These are phyloP conservation scores for Xiphophorus couchianus DNA, from an alignment of 2,113 vertebrate genomes.

Conservation along the genomic window DNA sequence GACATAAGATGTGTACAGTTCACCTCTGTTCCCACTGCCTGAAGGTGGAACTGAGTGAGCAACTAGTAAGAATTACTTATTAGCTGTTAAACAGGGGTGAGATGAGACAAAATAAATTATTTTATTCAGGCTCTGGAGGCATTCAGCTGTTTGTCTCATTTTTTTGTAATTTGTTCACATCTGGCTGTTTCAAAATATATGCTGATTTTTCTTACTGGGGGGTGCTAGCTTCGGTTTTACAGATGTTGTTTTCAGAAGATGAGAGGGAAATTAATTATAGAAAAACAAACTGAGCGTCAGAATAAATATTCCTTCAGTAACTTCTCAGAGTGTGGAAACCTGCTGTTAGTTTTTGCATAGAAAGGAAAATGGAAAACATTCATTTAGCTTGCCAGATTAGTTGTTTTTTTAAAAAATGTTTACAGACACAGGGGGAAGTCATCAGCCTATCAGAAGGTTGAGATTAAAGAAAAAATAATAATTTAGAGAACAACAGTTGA, in stretches of 20 bases:
- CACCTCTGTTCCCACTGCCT: slow-evolving; percentile 36
- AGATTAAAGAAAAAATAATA: background rate
- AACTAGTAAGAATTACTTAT: slow-evolving; percentile 38
- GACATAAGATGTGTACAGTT: slow-evolving; percentile 24
- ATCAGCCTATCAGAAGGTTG: background rate
- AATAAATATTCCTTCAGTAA: background rate
- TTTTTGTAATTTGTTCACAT: slow-evolving; percentile 16
- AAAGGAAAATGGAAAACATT: background rate
- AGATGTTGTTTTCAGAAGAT: background rate
- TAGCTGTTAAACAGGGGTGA: slow-evolving; percentile 19
- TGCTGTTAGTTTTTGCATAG: background rate
- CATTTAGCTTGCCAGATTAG: background rate
- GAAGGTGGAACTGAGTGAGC: slow-evolving; percentile 35
- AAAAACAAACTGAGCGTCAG: background rate
- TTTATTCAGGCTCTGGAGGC: slow-evolving; percentile 27
- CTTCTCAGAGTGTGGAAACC: background rate
- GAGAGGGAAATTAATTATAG: background rate
- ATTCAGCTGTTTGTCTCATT: slow-evolving; percentile 32
- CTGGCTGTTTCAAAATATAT: slow-evolving; percentile 27
- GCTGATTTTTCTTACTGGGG: background rate
- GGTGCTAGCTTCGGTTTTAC: background rate
- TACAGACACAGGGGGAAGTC: background rate
- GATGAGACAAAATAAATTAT: slow-evolving; percentile 43
- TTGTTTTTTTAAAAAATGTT: background rate
- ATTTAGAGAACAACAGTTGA: background rate